phyloP scores from a whole-genome alignment of 2,113 vertebrate genomes.

The Hystrix cristata region DNA sequence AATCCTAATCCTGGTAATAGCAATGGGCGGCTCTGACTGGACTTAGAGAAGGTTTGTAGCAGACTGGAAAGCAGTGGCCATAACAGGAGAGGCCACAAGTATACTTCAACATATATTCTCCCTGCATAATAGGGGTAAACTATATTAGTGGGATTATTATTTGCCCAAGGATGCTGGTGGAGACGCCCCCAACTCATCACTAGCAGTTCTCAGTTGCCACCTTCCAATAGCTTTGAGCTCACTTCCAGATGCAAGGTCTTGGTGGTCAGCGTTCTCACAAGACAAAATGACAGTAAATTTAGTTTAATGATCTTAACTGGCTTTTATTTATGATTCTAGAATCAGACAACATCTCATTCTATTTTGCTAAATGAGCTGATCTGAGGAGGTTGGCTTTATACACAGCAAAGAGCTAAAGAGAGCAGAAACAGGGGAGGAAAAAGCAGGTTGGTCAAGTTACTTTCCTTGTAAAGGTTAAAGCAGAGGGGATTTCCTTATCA shows the following conservation, averaged over 20 bases:
- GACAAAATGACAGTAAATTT: background rate
- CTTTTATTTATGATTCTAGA: background rate
- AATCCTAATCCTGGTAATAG: background rate
- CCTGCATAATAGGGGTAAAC: background rate
- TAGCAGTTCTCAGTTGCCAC: rapidly evolving
- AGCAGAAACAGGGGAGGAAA: background rate
- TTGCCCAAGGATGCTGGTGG: no score
- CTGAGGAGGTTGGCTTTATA: background rate
- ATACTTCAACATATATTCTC: background rate
- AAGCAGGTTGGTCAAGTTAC: background rate
- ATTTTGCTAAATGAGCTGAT: background rate
- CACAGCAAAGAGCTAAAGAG: background rate
- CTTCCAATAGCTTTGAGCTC: background rate
- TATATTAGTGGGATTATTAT: background rate
- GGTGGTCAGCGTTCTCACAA: background rate
- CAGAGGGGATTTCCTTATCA: background rate
- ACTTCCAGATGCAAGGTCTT: background rate
- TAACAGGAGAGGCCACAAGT: background rate
- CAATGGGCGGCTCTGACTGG: background rate
- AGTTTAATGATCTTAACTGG: background rate
- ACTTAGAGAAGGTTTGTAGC: background rate
- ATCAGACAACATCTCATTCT: background rate
- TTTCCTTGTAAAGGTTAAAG: background rate
- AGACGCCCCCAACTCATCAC: background rate
- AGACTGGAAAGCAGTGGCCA: rapidly evolving